Percentiles rank a stretch among this genome's conserved stretches.
These are phyloP conservation scores for Maniola hyperantus DNA, from an alignment of 2,888 invertebrate genomes.

Conservation along the genomic window DNA sequence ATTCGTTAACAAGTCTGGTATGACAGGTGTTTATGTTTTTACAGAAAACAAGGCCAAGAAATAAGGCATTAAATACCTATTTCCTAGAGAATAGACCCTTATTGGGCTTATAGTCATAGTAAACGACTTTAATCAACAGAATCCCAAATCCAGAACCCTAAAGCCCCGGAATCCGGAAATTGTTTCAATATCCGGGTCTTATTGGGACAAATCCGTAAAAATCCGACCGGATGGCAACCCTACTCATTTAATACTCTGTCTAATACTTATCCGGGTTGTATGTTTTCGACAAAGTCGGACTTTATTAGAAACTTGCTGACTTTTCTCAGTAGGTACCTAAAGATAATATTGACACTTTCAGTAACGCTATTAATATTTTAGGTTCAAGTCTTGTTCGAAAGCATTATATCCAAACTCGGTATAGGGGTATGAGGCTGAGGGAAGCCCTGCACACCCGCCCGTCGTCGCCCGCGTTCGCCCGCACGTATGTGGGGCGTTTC, in stretches of 20 bases:
- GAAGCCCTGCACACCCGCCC: too few relatives aligned
- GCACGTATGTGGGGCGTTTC: too few relatives aligned
- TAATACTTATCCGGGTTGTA: neutral
- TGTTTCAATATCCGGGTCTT: neutral
- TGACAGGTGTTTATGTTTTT: too few relatives aligned
- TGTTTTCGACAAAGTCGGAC: neutral
- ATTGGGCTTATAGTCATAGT: neutral
- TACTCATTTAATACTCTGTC: neutral
- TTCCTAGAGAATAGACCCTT: neutral
- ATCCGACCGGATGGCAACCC: neutral
- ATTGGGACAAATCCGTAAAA: neutral
- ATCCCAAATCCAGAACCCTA: neutral
- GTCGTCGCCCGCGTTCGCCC: too few relatives aligned
- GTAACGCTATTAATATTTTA: too few relatives aligned
- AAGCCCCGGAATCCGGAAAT: neutral
- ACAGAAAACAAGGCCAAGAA: neutral
- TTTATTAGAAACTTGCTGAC: constrained; percentile 5
- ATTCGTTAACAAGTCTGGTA: too few relatives aligned
- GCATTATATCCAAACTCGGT: too few relatives aligned
- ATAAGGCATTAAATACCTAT: neutral
- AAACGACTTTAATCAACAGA: neutral
- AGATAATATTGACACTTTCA: too few relatives aligned
- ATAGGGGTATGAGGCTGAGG: too few relatives aligned
- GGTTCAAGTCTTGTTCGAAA: too few relatives aligned
- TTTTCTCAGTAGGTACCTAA: neutral